These are phyloP conservation scores for Nyctibius grandis DNA, from an alignment of 2,797 vertebrate species.

Conservation along the genomic window DNA sequence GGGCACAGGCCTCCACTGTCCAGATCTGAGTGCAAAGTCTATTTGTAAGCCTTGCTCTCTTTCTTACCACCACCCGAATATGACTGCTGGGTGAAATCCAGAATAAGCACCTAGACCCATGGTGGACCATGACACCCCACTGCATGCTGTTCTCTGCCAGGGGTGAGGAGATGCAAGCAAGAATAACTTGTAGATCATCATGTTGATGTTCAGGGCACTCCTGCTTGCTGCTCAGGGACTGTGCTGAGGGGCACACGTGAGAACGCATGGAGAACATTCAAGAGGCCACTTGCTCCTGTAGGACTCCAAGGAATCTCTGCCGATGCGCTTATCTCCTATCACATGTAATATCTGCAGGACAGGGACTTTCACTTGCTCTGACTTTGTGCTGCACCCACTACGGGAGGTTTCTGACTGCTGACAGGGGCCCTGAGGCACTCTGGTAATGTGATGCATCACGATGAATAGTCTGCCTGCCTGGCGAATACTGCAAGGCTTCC, in stretches of 20 bases:
- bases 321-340: neutral
- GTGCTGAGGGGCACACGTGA: neutral
- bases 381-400: neutral
- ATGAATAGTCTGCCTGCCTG: neutral
- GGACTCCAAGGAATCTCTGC: neutral
- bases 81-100: neutral
- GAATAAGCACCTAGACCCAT: neutral
- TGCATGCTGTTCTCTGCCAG: neutral
- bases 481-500: neutral
- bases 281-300: neutral
- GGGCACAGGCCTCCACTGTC: neutral
- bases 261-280: accelerated
- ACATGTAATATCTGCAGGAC: neutral
- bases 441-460: accelerated
- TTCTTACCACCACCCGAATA: neutral
- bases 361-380: neutral
- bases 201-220: neutral
- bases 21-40: neutral
- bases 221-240: neutral
- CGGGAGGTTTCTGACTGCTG: neutral
- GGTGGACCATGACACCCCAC: neutral
- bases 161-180: neutral
- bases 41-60: neutral
- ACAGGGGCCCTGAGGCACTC: neutral
- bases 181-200: neutral